Percentiles rank a stretch among this genome's conserved stretches.
phyloP scores from a whole-genome alignment of 2,888 invertebrate genomes.

The Machimus rusticus region DNA sequence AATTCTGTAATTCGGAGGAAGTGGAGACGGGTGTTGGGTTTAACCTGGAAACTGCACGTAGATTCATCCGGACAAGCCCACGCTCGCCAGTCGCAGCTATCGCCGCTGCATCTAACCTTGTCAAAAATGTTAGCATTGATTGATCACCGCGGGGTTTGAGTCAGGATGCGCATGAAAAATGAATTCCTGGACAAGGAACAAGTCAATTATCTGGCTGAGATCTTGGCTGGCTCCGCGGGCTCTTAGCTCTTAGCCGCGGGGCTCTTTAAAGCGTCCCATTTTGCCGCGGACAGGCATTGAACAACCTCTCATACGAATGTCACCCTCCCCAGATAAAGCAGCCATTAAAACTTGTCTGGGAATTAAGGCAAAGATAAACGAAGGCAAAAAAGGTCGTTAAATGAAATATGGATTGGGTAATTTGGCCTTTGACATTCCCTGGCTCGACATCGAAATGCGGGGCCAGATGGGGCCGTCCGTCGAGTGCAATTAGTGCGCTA shows the following conservation, averaged over 20 bases:
- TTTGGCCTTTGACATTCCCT: conserved; percentile 19
- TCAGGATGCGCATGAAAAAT: conserved; percentile 17
- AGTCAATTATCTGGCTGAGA: conserved; percentile 16
- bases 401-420: conserved; percentile 27
- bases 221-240: neutral
- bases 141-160: conserved; percentile 12
- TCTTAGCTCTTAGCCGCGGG: neutral
- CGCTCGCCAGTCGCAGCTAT: neutral
- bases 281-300: neutral
- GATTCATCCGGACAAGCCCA: neutral
- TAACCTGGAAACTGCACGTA: conserved; percentile 8
- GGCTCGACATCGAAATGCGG: neutral
- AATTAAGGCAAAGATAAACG: conserved; percentile 35
- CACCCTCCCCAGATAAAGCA: conserved; percentile 40
- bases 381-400: conserved; percentile 17
- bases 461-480: neutral
- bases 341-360: conserved; percentile 43
- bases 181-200: conserved; percentile 11
- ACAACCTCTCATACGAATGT: conserved; percentile 21
- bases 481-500: neutral
- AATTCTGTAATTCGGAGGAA: neutral
- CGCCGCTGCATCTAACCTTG: conserved; percentile 14
- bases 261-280: neutral
- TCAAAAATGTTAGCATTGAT: conserved; percentile 22
- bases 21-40: neutral